A percentile compares a stretch with the other conserved stretches of the same genome.
phyloP scores from a whole-genome alignment of 53 echinoderm and acorn worm species.

The Echinarachnius parma region DNA sequence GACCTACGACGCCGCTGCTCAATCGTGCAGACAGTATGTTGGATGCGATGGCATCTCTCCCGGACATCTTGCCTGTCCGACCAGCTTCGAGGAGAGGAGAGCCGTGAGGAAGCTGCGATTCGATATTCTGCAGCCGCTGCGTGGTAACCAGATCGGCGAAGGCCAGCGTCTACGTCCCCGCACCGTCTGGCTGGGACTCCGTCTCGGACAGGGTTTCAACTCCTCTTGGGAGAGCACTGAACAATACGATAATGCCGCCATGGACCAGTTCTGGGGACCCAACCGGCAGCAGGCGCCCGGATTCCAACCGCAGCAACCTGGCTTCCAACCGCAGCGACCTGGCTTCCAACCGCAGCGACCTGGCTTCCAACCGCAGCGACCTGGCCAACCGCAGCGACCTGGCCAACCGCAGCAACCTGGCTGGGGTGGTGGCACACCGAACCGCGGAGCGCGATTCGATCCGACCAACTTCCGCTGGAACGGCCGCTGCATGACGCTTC shows the following conservation, averaged over 20 bases:
- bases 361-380: slow-evolving; percentile 4
- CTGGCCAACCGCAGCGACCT: not conserved
- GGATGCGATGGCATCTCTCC: slow-evolving; percentile 35
- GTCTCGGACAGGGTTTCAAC: slow-evolving; percentile 28
- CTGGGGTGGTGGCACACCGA: too few species aligned
- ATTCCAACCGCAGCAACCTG: not conserved
- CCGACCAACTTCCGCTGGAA: slow-evolving; percentile 25
- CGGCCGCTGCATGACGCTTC: slow-evolving; percentile 28
- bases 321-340: not conserved
- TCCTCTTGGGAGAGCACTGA: slow-evolving; percentile 25
- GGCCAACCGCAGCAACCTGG: not conserved
- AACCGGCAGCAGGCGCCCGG: not conserved
- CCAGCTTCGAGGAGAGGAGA: slow-evolving; percentile 27
- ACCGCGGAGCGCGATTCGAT: not conserved
- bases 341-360: not conserved
- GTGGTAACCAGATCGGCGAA: slow-evolving; percentile 14
- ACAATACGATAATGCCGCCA: not conserved
- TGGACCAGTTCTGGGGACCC: slow-evolving; percentile 20
- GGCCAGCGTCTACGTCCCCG: slow-evolving; percentile 26
- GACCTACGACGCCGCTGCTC: slow-evolving; percentile 21
- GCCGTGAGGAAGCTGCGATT: slow-evolving; percentile 18
- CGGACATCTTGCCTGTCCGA: slow-evolving; percentile 20
- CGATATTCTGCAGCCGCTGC: slow-evolving; percentile 4
- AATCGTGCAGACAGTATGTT: not conserved
- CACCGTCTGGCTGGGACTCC: slow-evolving; percentile 18